phyloP scores from a whole-genome alignment of 2,888 invertebrate species.

The Sipha maydis region DNA sequence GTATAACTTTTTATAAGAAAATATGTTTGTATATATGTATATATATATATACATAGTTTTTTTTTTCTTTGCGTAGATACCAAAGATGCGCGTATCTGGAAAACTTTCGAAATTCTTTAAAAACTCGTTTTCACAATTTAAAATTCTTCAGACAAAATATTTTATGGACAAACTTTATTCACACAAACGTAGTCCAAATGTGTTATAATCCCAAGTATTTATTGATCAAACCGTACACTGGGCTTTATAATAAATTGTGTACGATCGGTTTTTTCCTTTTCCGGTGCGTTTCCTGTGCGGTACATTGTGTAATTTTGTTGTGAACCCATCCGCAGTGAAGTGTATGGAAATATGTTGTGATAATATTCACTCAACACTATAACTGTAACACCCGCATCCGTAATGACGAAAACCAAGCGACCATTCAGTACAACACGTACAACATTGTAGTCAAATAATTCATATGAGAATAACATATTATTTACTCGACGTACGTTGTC shows the following conservation, averaged over 20 bases:
- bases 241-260: constrained; percentile 10
- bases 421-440: no score
- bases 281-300: neutral
- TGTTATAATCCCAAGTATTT: constrained; percentile 44
- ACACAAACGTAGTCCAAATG: constrained; percentile 1
- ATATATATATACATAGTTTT: no score
- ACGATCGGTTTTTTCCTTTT: constrained; percentile 1
- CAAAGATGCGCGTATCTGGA: neutral
- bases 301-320: neutral
- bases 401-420: no score
- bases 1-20: neutral
- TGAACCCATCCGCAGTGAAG: neutral
- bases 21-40: no score
- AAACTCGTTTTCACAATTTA: constrained; percentile 21
- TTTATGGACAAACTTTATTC: constrained; percentile 26
- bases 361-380: no score
- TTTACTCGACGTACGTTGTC: no score
- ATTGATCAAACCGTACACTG: constrained; percentile 7
- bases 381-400: no score
- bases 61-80: no score
- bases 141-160: constrained; percentile 36
- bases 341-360: neutral
- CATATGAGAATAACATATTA: no score
- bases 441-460: no score
- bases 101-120: constrained; percentile 32